Base-by-base conservation (phyloP, 2,113 vertebrate genomes). In the Lipotes vexillifer region DNA sequence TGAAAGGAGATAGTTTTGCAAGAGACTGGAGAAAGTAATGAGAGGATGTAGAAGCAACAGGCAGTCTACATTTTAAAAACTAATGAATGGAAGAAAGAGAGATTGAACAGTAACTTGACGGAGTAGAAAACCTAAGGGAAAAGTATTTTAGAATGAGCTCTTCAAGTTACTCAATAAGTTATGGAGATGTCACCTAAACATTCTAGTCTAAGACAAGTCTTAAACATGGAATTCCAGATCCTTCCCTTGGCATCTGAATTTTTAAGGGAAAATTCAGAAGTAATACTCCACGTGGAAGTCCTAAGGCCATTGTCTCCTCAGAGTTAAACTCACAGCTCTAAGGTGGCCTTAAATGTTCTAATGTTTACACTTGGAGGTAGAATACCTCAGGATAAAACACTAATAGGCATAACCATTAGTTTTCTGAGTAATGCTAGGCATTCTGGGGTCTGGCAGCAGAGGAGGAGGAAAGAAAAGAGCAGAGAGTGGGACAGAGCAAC, bases 81-180 rank as follows among this genome's bases (percentile, higher is more conserved):
- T 52, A 66, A 65, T 71, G 20, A 81, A 9, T 38, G 9, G 41
- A 92, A 78, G 11, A 9, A 72, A 93, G 46, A 82, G 13, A 85
- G 20, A 69, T 20, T 66, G 25, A 82, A 88, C 21, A 80, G 23
- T 61, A 84, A 81, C 6, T 61, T 84, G 44, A 72, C 41, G 20
- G 20, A 93, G 11, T 31, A 36, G 77, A 97, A 89, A 96, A 89
- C 5, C 21, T 75, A 84, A 69, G 36, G 15, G 31, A 57, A 96
- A 93, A 85, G 36, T 85, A 93, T 87, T 96, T 90, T 87, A 84
- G 84, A 93, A 71, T 66, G 46, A 71, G 72, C 29, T 71, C 49
- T 95, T 18, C 29, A 93, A 90, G n/a, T 90, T 93, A 94, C 23
- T 61, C 9, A 82, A 15, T 57, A 69, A 36, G 36, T 59, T 75